These are phyloP conservation scores for Marmota monax DNA, from an alignment of 2,113 vertebrate genomes.

Conservation along the genomic window DNA sequence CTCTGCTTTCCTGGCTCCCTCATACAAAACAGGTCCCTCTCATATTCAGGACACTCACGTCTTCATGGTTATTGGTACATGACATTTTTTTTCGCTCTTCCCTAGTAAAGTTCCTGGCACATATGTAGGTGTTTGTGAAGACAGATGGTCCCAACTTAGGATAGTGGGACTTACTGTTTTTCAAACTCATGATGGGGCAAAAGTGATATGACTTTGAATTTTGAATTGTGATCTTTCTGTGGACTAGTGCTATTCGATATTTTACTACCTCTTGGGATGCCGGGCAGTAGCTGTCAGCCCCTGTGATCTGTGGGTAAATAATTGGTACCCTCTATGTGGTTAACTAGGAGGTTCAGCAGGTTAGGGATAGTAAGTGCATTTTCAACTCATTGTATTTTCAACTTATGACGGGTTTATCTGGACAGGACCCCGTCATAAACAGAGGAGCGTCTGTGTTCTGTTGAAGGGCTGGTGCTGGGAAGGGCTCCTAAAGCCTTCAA, in stretches of 20 bases:
- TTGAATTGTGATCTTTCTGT: neutral
- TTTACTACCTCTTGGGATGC: neutral
- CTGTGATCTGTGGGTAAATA: neutral
- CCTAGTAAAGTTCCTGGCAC: neutral
- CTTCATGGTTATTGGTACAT: neutral
- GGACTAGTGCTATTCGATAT: neutral
- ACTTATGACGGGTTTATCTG: neutral
- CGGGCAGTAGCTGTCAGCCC: neutral
- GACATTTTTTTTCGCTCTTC: neutral
- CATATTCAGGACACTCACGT: neutral
- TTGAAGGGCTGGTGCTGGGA: neutral
- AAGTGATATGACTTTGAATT: neutral
- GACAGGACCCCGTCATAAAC: neutral
- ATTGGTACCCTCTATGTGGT: neutral
- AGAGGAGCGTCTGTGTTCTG: neutral
- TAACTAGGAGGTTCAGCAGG: neutral
- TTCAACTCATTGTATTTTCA: neutral
- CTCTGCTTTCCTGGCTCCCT: neutral
- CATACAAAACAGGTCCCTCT: neutral
- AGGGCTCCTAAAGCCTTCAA: neutral
- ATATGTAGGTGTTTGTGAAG: neutral
- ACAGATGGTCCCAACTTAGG: neutral
- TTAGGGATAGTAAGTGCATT: neutral
- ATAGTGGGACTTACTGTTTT: neutral
- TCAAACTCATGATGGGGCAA: neutral